Conservation (phyloP, 1,140 invertebrate genomes). For the Delia radicum region DNA sequence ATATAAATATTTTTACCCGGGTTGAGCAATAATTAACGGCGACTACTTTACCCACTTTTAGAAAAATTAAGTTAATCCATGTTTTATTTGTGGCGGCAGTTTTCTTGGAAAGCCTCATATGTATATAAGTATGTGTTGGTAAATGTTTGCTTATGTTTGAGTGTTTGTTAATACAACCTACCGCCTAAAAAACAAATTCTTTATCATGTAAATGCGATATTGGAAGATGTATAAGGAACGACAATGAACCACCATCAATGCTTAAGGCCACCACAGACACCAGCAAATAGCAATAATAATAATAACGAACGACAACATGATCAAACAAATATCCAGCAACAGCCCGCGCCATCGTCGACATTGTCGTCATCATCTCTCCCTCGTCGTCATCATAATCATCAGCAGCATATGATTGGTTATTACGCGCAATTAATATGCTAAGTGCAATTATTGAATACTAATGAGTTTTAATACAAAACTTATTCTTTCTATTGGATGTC, state of each 20-base stretch:
- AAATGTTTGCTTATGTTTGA: too few relatives aligned
- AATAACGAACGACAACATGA: background rate
- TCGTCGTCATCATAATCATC: background rate
- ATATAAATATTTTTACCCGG: too few relatives aligned
- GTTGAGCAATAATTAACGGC: too few relatives aligned
- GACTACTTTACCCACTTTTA: too few relatives aligned
- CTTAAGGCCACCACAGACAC: background rate
- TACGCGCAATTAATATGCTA: conserved; percentile 23
- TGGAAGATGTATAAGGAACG: background rate
- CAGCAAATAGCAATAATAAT: too few relatives aligned
- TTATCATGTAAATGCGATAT: background rate
- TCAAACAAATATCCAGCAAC: background rate
- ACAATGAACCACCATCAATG: background rate
- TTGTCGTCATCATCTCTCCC: too few relatives aligned
- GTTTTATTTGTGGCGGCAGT: too few relatives aligned
- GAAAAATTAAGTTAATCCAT: too few relatives aligned
- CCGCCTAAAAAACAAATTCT: background rate
- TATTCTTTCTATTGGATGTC: background rate
- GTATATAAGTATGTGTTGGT: too few relatives aligned
- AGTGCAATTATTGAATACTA: conserved; percentile 25
- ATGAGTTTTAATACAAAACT: background rate
- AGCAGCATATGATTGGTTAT: conserved; percentile 17
- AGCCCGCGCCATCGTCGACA: background rate
- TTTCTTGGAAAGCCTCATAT: too few relatives aligned
- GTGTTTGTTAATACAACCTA: too few relatives aligned